Base-by-base conservation (phyloP, 2,797 vertebrate genomes). In the Typhlichthys eigenmanni region DNA sequence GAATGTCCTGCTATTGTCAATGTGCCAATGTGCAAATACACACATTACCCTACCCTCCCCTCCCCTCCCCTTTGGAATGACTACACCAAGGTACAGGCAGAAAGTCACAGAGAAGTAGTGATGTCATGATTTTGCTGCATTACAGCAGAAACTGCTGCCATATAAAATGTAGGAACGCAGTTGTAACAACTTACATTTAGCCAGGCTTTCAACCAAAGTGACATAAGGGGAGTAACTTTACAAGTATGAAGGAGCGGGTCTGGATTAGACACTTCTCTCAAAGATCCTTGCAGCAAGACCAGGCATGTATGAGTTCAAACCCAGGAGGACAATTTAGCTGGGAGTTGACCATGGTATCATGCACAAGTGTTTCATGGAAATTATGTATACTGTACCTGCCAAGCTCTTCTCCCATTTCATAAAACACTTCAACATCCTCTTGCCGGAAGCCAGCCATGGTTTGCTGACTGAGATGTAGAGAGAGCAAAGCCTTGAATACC, bases 391-490 rank as follows among this genome's bases (percentile, higher is more conserved):
- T 93, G 76, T 89, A 98, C 96, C 96, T 98, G 87, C 96, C 96
- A 80, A 98, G 88, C 82, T 98, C 96, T 69, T 98, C 96, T n/a
- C 93, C 96, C 96, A 98, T 98, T 71, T 96, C 96, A 19, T 98
- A 98, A 77, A 91, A 91, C 1, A 94, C 68, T 76, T 98, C 96
- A 66, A 98, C 95, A 57, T 93, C 93, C 78, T 97, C 96, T 81
- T 98, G 96, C 64, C 95, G 93, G 93, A 98, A 98, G 43, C 93
- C 93, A 67, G 95, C 94, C 96, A 98, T 97, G 87, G 69, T 72
- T 64, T 55, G 69, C 75, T 56, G 80, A 83, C 80, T 64, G 45
- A 24, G 55, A 47, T 29, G 63, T 50, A 24, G 50, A 60, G 16
- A 51, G 47, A 66, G 62, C 1, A 17, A 60, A 1, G 48, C 43